Percentiles rank a stretch among this genome's conserved stretches.
Conservation (phyloP, 2,113 vertebrate species). For the Ramphastos sulfuratus region DNA sequence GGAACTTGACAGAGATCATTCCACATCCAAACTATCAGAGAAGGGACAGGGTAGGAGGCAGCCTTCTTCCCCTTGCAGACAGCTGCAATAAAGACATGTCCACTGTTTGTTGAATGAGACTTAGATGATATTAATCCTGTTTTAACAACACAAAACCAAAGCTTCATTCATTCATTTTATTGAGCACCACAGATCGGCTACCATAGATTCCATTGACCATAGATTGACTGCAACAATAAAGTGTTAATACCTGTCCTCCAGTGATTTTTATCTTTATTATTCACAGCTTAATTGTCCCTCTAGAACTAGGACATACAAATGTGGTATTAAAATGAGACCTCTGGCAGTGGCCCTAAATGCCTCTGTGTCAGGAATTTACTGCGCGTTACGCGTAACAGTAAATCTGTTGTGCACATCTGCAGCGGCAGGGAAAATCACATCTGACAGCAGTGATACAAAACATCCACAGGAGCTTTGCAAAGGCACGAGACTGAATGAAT, state of each 20-base stretch:
- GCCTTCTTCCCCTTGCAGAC: constrained; percentile 56
- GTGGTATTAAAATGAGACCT: constrained; percentile 69
- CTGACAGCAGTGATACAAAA: constrained; percentile 59
- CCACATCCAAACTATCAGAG: background rate
- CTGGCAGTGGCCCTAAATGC: constrained; percentile 45
- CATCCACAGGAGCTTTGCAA: constrained; percentile 50
- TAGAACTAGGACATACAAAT: constrained; percentile 48
- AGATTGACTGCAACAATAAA: constrained; percentile 64
- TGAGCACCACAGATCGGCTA: constrained; percentile 41
- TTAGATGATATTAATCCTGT: constrained; percentile 64
- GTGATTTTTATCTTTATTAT: constrained; percentile 65
- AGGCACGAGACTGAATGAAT: constrained; percentile 40
- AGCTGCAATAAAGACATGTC: constrained; percentile 68
- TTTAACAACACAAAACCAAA: constrained; percentile 64
- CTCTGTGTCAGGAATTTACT: constrained; percentile 64
- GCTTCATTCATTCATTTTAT: constrained; percentile 64
- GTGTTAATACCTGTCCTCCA: constrained; percentile 63
- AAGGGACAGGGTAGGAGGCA: constrained; percentile 11
- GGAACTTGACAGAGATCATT: constrained; percentile 55
- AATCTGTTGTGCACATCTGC: constrained; percentile 58
- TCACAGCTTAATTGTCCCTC: constrained; percentile 56
- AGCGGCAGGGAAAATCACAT: constrained; percentile 47
- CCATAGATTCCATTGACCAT: background rate
- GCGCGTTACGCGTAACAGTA: constrained; percentile 58
- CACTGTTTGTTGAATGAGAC: constrained; percentile 57